Evolutionary conservation across 2,888 invertebrate genomes (phyloP), one percentile per base, ranked within the genome.

Genomic region (Andrena dorsata): DNA sequence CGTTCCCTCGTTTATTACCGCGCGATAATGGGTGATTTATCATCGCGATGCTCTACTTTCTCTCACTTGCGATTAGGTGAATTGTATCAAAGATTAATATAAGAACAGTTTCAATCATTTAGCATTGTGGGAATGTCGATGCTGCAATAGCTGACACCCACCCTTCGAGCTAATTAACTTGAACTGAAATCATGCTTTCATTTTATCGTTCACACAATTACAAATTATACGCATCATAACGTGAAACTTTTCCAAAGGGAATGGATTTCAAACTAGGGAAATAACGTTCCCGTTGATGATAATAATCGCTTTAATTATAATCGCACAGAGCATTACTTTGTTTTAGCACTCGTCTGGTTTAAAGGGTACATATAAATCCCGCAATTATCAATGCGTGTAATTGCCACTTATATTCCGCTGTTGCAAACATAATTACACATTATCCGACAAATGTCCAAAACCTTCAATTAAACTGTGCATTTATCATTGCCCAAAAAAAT

Each of bases 1-100:
- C 10, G 7, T 26, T 30, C 23, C 8, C n/a, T 2, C 30, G 20
- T 73, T 72, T 60, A 73, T 81, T 66, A 32, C 28, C 61, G 61
- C 41, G 58, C 8, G 73, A 63, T 81, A 81, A 73, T 71, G 30
- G 5, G 30, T 47, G 53, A 73, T 76, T 81, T 70, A 76, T 75
- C 28, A 56, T 71, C 26, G 23, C 32, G 60, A 58, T 53, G 53
- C 10, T 51, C 56, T 23, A 58, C 32, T 71, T 79, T 51, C 53
- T 28, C 16, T 56, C 47, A 28, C 28, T 13, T 53, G 10, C 47
- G 49, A 53, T 65, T 26, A 60, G 26, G 30, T 69, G 35, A n/a
- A 16, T 13, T 69, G 13, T 32, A 35, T 41, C 26, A 5, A 10
- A 56, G 56, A 26, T 56, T 56, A 13, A 56, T 60, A 58, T 65